Evolutionary conservation across 1,140 invertebrate species (phyloP).

Genomic region (Nebria ingens): DNA sequence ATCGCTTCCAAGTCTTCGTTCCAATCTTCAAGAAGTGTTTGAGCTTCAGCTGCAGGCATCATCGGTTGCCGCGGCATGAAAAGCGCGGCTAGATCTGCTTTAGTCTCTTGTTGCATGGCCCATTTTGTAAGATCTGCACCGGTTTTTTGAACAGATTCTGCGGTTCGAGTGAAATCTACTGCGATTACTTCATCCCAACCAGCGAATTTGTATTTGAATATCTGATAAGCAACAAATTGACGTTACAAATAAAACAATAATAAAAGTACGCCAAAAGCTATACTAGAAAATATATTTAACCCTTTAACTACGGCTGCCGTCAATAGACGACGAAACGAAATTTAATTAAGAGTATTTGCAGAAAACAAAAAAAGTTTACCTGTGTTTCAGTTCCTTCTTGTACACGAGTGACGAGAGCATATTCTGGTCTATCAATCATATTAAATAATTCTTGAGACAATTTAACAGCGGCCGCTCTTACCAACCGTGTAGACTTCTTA

Average conservation of each 20-base stretch:
- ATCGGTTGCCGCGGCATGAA: slow-evolving; percentile 89
- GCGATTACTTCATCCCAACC: slow-evolving; percentile 99
- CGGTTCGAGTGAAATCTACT: slow-evolving; percentile 97
- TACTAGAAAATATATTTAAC: too few species aligned
- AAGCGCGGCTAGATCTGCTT: slow-evolving; percentile 85
- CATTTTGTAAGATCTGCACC: slow-evolving; percentile 92
- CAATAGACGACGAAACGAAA: too few species aligned
- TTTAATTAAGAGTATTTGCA: too few species aligned
- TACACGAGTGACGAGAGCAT: slow-evolving; percentile 80
- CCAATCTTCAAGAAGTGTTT: slow-evolving; percentile 87
- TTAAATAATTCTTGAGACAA: slow-evolving; percentile 89
- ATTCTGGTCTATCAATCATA: slow-evolving; percentile 81
- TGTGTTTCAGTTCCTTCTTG: slow-evolving; percentile 77
- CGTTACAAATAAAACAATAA: background rate
- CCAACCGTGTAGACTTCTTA: slow-evolving; percentile 91
- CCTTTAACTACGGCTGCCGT: too few species aligned
- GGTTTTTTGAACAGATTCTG: slow-evolving; percentile 91
- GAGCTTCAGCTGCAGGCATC: slow-evolving; percentile 77
- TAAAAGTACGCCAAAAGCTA: too few species aligned
- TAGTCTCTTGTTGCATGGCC: slow-evolving; percentile 83
- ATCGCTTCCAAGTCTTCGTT: slow-evolving; percentile 94
- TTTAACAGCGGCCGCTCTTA: slow-evolving; percentile 92
- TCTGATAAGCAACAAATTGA: slow-evolving; percentile 36
- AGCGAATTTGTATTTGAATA: slow-evolving; percentile 95
- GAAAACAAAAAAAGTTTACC: too few species aligned